Base-by-base conservation (phyloP, 2,888 invertebrate genomes). In the Peribatodes rhomboidaria region DNA sequence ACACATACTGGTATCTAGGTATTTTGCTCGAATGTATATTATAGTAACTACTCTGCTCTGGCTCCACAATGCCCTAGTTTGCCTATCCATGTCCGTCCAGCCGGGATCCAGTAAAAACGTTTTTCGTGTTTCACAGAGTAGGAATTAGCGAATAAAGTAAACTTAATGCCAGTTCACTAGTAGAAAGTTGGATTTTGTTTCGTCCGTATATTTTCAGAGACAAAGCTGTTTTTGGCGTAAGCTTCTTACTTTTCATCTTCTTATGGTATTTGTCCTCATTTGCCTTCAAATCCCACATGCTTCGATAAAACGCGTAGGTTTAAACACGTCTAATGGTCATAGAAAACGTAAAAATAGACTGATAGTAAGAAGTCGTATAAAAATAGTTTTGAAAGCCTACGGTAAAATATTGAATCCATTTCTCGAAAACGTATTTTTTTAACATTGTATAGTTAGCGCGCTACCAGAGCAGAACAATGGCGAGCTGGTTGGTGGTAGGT, bases 71-170 rank as follows among this genome's bases (percentile, higher is more conserved):
- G 31, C 9, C 10, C 31, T 14, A 47, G 47, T 47, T 47, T 31
- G 14, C 3, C 6, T 27, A 6, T 27, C 2, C 27, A 31, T n/a
- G n/a, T n/a, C 14, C 31, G 47, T 31, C 47, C 47, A 31, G 14
- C 31, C 3, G 31, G 31, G 31, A 0, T 31, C 13, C 20, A 22
- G 37, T 8, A 27, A 54, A 54, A 54, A 54, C 54, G 54, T 54
- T 54, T 54, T 57, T 47, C 47, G 47, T 57, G 57, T 57, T 37
- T 20, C 16, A 33, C 20, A 46, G 57, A 47, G 47, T 22, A 11
- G 11, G 22, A 47, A 57, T 57, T 47, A 57, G 37, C n/a, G 22
- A 13, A 27, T 11, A 22, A 47, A 46, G 35, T 57, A 46, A 47
- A 54, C 41, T 52, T 31, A 37, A 41, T 54, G 27, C 7, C 13